These are phyloP conservation scores for Hirtodrosophila cameraria DNA, from an alignment of 2,888 invertebrate species.

Conservation along the genomic window DNA sequence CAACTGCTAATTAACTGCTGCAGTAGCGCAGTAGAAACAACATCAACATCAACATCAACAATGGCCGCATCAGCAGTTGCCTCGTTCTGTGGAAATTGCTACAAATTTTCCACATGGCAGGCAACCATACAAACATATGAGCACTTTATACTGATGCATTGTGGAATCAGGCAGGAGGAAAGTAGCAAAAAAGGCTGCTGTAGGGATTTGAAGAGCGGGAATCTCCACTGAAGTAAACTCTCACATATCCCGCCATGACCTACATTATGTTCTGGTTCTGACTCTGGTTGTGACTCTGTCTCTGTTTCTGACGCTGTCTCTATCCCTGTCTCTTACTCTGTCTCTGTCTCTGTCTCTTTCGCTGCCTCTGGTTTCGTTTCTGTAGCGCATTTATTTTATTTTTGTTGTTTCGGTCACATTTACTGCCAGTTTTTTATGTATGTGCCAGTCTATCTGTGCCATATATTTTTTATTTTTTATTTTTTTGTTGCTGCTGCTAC, in stretches of 20 bases:
- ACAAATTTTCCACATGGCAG: conserved; percentile 57
- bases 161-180: background rate
- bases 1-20: conserved; percentile 53
- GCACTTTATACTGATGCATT: conserved; percentile 29
- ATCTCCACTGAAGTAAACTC: conserved; percentile 42
- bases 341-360: conserved; percentile 18
- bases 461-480: conserved; percentile 38
- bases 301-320: conserved; percentile 14
- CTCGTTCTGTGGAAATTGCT: conserved; percentile 45
- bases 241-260: conserved; percentile 63
- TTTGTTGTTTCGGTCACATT: conserved; percentile 20
- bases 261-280: conserved; percentile 59
- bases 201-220: conserved; percentile 2
- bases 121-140: conserved; percentile 41
- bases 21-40: conserved; percentile 8
- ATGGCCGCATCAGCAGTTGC: conserved; percentile 33
- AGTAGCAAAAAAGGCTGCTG: background rate
- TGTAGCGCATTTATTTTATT: conserved; percentile 24
- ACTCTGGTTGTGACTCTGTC: conserved; percentile 20
- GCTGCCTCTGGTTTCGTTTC: conserved; percentile 4
- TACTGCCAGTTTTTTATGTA: conserved; percentile 19
- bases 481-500: conserved; percentile 30
- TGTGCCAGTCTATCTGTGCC: conserved; percentile 33
- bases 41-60: conserved; percentile 26
- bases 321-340: conserved; percentile 9